Conservation (phyloP, 1,140 invertebrate species). For the Hesperophylax magnus region DNA sequence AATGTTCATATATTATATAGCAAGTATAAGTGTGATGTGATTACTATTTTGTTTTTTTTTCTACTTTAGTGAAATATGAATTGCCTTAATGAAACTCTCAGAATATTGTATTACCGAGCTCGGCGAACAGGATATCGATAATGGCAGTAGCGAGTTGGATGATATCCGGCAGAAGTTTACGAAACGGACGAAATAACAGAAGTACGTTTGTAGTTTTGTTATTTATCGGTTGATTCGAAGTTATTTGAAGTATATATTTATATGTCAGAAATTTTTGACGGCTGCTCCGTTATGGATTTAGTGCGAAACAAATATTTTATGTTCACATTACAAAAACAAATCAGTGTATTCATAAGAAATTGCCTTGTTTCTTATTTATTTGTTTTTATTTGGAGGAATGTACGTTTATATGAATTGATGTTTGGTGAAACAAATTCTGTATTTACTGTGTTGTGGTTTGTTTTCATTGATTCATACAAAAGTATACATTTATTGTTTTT, state of each 20-base stretch:
- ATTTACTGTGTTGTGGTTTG: no score
- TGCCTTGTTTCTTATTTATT: neutral
- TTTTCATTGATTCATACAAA: no score
- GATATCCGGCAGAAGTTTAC: conserved; percentile 65
- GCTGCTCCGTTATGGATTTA: neutral
- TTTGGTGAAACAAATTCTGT: no score
- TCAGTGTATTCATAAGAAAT: neutral
- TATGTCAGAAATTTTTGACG: no score
- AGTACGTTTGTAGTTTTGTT: conserved; percentile 59
- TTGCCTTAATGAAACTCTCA: conserved; percentile 14
- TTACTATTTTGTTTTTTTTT: conserved; percentile 13
- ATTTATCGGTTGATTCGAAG: neutral
- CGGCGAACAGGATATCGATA: conserved; percentile 41
- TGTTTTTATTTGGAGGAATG: neutral
- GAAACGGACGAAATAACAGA: conserved; percentile 63
- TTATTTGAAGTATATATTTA: no score
- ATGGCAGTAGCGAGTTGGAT: conserved; percentile 69
- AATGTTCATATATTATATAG: conserved; percentile 33
- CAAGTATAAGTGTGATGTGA: neutral
- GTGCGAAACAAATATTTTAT: neutral
- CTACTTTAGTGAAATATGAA: conserved; percentile 43
- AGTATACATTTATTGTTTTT: no score
- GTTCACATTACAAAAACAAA: neutral
- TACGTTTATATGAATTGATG: neutral
- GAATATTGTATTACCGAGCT: conserved; percentile 33